Conservation (phyloP, 30 jellyfish, hydroid and myxozoan species). For the Turritopsis dohrnii region DNA sequence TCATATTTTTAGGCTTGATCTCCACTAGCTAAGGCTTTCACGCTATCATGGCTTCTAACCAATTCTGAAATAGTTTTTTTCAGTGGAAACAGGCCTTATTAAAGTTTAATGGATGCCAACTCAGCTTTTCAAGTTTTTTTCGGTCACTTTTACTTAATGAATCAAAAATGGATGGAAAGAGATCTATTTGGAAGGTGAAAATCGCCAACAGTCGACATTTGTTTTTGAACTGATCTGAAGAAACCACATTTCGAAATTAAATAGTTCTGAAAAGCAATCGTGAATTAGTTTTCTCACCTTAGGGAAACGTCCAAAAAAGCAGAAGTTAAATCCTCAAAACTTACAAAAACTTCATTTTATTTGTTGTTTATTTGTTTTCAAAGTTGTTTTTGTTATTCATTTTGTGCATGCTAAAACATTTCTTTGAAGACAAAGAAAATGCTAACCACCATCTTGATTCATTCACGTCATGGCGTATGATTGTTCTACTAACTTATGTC, state of each 20-base stretch:
- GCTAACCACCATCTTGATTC: not conserved
- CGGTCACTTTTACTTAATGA: too few relatives aligned
- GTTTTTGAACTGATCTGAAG: not conserved
- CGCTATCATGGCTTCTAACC: too few relatives aligned
- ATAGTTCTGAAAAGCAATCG: not conserved
- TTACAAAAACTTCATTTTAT: not conserved
- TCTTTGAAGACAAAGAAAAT: not conserved
- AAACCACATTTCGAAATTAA: not conserved
- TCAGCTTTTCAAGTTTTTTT: too few relatives aligned
- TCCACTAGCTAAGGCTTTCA: too few relatives aligned
- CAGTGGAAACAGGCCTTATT: too few relatives aligned
- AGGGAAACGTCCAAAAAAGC: not conserved
- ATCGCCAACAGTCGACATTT: not conserved
- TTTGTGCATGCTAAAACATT: not conserved
- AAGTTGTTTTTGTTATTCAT: not conserved
- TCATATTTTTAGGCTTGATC: too few relatives aligned
- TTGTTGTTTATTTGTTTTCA: not conserved
- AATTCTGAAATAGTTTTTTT: too few relatives aligned
- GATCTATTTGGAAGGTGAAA: too few relatives aligned
- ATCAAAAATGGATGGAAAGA: too few relatives aligned
- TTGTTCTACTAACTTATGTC: not conserved
- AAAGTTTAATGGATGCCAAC: too few relatives aligned
- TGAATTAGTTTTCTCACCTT: not conserved
- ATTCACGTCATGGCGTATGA: not conserved
- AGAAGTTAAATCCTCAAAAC: not conserved